Evolutionary conservation across 1,140 invertebrate species (phyloP).

Genomic region (Pseudachorutes palmiensis): DNA sequence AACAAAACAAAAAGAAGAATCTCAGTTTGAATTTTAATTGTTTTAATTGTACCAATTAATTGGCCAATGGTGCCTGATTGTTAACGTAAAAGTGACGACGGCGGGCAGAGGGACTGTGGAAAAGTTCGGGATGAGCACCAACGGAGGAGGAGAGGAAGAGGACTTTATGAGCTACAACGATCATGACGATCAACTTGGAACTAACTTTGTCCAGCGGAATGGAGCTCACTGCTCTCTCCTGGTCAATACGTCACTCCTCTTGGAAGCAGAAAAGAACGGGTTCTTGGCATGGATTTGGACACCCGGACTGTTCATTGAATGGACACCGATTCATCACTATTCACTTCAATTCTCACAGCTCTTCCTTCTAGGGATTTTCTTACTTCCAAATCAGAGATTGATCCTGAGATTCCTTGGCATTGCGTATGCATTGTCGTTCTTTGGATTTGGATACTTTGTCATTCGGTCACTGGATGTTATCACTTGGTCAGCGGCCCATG

Average conservation of each 20-base stretch:
- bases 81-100: too few species aligned
- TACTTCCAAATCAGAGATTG: conserved; percentile 58
- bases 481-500: conserved; percentile 50
- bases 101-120: too few species aligned
- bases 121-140: too few species aligned
- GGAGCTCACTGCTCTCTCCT: background rate
- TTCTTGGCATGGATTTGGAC: conserved; percentile 14
- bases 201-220: background rate
- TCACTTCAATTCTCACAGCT: conserved; percentile 76
- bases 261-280: background rate
- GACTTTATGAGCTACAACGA: background rate
- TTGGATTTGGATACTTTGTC: conserved; percentile 48
- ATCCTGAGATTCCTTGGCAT: conserved; percentile 44
- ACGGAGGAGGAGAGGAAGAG: background rate
- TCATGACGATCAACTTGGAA: background rate
- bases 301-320: conserved; percentile 37
- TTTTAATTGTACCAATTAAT: too few species aligned
- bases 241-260: background rate
- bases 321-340: conserved; percentile 55
- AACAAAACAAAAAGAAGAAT: background rate
- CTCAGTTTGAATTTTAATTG: too few species aligned
- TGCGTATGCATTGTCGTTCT: conserved; percentile 42
- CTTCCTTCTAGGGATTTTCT: conserved; percentile 68
- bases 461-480: conserved; percentile 50
- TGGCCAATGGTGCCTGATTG: too few species aligned